Evolutionary conservation across 1,140 invertebrate species (phyloP).

Genomic region (Macrobrachium nipponense): DNA sequence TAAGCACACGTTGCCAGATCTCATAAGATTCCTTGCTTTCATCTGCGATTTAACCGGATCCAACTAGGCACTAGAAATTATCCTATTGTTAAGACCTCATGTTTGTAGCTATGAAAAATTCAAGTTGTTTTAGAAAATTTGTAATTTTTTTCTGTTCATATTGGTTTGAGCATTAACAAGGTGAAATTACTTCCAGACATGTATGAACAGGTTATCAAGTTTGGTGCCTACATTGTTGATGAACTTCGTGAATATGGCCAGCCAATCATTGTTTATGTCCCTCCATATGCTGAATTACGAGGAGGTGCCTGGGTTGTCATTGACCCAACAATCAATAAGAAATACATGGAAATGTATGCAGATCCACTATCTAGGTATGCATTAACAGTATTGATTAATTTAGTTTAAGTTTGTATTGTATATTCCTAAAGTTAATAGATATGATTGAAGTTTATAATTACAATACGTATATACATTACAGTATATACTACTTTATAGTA

Average conservation of each 20-base stretch:
- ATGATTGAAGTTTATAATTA: background rate
- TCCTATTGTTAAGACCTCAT: too few relatives aligned
- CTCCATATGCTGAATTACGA: conserved; percentile 93
- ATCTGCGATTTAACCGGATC: too few relatives aligned
- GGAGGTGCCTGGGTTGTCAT: conserved; percentile 99
- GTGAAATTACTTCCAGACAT: conserved; percentile 79
- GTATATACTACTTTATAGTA: background rate
- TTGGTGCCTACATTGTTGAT: conserved; percentile 98
- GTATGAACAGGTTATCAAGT: conserved; percentile 99
- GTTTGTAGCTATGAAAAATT: too few relatives aligned
- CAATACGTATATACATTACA: background rate
- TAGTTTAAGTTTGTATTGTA: background rate
- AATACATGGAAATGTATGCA: conserved; percentile 98
- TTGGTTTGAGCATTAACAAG: background rate
- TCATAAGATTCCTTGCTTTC: too few relatives aligned
- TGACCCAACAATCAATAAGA: conserved; percentile 94
- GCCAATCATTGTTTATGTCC: conserved; percentile 96
- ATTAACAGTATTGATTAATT: background rate
- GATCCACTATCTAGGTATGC: conserved; percentile 79
- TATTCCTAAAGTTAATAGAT: background rate
- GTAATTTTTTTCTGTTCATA: conserved; percentile 36
- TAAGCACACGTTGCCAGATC: too few relatives aligned
- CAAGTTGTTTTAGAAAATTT: too few relatives aligned
- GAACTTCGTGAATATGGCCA: conserved; percentile 88
- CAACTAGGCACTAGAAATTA: too few relatives aligned